Percentiles rank a stretch among this genome's conserved stretches.
Conservation (phyloP, 1,140 invertebrate species). For the Agrilus planipennis region DNA sequence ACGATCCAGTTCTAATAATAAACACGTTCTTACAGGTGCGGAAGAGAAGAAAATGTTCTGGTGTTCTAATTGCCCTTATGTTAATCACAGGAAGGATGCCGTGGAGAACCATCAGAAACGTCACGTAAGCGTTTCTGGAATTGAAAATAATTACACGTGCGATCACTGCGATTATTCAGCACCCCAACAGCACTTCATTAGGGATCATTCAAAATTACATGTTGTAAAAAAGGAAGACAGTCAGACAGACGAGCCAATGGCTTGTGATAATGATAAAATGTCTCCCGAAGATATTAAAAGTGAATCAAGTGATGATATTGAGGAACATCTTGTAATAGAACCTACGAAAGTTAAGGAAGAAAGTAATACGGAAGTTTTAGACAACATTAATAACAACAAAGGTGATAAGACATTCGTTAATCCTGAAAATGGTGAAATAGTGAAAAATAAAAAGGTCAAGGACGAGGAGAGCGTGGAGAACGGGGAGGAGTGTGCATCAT, state of each 20-base stretch:
- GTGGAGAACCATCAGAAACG: conserved; percentile 63
- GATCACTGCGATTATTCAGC: conserved; percentile 76
- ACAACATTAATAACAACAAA: conserved; percentile 28
- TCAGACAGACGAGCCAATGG: conserved; percentile 48
- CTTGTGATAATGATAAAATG: conserved; percentile 40
- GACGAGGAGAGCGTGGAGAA: too few relatives aligned
- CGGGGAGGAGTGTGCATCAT: too few relatives aligned
- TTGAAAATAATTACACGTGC: conserved; percentile 52
- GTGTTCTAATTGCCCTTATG: conserved; percentile 70
- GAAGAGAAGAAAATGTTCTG: conserved; percentile 40
- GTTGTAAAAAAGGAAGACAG: conserved; percentile 48
- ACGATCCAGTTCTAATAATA: conserved; percentile 30
- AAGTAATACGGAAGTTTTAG: conserved; percentile 15
- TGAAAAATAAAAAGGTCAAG: too few relatives aligned
- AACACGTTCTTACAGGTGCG: conserved; percentile 30
- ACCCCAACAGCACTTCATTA: conserved; percentile 59
- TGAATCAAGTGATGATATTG: conserved; percentile 20
- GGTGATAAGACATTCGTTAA: conserved; percentile 42
- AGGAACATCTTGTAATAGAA: conserved; percentile 33
- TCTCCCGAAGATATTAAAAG: conserved; percentile 32
- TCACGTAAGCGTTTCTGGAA: conserved; percentile 47
- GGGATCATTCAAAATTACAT: conserved; percentile 72
- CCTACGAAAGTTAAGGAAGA: conserved; percentile 26
- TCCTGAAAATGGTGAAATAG: conserved; percentile 41
- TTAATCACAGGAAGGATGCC: conserved; percentile 55